Evolutionary conservation across 2,113 vertebrate species (phyloP).

Genomic region (Eulacestoma nigropectus): DNA sequence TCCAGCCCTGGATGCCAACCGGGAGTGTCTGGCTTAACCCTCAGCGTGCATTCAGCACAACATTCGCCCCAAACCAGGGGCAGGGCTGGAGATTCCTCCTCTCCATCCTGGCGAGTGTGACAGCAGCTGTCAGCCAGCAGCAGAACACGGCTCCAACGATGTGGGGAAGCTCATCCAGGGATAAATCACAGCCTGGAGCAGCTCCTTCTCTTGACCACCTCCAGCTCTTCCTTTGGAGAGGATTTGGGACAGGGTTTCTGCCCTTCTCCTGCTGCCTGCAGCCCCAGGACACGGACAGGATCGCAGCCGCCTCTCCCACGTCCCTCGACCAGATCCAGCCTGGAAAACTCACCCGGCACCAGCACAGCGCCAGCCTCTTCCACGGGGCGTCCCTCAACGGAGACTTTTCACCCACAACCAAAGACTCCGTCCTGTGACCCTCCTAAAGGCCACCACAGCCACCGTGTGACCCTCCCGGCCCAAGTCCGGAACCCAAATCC

Average conservation of each 20-base stretch:
- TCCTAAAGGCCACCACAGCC: neutral
- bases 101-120: neutral
- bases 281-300: neutral
- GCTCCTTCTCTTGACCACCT: neutral
- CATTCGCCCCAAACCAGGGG: rapidly evolving
- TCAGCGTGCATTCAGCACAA: neutral
- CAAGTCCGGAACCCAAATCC: rapidly evolving
- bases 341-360: neutral
- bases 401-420: neutral
- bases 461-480: too few relatives aligned
- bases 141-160: rapidly evolving
- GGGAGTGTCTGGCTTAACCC: neutral
- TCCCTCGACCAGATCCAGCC: neutral
- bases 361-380: neutral
- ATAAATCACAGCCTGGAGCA: neutral
- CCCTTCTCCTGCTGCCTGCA: neutral
- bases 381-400: rapidly evolving
- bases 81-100: neutral
- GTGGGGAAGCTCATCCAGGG: rapidly evolving
- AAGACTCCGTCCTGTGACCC: rapidly evolving
- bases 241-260: too few relatives aligned
- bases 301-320: neutral
- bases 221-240: rapidly evolving
- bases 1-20: rapidly evolving
- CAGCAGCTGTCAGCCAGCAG: too few relatives aligned